These are phyloP conservation scores for Pollenia angustigena DNA, from an alignment of 2,888 invertebrate genomes.

Conservation along the genomic window DNA sequence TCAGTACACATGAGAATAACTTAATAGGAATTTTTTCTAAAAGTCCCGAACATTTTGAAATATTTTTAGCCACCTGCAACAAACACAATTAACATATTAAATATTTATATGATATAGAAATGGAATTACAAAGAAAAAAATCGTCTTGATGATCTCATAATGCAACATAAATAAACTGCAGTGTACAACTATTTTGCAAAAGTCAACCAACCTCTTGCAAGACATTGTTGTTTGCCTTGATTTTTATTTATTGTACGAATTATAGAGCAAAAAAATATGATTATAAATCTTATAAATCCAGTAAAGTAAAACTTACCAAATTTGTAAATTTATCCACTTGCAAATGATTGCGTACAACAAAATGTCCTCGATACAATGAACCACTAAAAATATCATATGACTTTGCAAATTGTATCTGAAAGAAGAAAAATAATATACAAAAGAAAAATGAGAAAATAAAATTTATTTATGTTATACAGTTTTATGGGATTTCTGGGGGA, in stretches of 20 bases:
- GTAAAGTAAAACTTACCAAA: slow-evolving; percentile 79
- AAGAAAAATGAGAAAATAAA: slow-evolving; percentile 36
- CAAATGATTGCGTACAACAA: slow-evolving; percentile 83
- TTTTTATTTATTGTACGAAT: slow-evolving; percentile 27
- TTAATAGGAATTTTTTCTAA: slow-evolving; percentile 79
- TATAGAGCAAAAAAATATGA: not conserved
- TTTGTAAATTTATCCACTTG: slow-evolving; percentile 84
- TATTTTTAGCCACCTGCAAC: slow-evolving; percentile 81
- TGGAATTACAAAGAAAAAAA: too few species aligned
- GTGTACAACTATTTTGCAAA: slow-evolving; percentile 16
- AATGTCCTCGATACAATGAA: slow-evolving; percentile 80
- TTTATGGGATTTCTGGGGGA: slow-evolving; percentile 26
- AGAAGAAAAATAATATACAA: slow-evolving; percentile 48
- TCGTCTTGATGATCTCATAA: not conserved
- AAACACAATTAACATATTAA: not conserved
- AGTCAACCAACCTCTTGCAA: slow-evolving; percentile 16
- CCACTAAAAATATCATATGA: slow-evolving; percentile 83
- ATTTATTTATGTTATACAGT: slow-evolving; percentile 35
- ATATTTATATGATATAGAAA: not conserved
- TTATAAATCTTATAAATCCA: slow-evolving; percentile 44
- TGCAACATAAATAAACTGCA: slow-evolving; percentile 4
- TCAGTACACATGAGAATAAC: slow-evolving; percentile 81
- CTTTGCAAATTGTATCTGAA: slow-evolving; percentile 83
- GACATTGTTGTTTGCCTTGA: not conserved
- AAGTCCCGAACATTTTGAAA: slow-evolving; percentile 80